Percentiles rank a stretch among this genome's conserved stretches.
Conservation (phyloP, 2,113 vertebrate genomes). For the Diglossa brunneiventris region DNA sequence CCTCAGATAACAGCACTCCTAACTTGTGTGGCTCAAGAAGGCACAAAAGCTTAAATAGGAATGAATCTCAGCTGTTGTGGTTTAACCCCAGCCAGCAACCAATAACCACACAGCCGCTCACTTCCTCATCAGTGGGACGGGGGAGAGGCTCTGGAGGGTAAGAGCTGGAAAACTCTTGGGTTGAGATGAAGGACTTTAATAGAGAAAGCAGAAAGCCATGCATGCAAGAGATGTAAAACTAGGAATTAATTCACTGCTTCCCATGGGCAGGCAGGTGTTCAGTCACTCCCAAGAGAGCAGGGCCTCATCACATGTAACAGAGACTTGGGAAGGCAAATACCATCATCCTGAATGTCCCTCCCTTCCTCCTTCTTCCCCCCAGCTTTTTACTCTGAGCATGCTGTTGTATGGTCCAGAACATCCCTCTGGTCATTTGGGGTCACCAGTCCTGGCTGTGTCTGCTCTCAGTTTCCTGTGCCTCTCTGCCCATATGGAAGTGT, state of each 20-base stretch:
- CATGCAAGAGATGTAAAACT: background rate
- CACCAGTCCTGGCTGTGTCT: background rate
- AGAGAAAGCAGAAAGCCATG: background rate
- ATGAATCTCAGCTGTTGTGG: background rate
- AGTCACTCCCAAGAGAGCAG: background rate
- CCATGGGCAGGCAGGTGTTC: background rate
- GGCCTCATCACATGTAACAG: accelerated
- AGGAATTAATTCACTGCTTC: background rate
- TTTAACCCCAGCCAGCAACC: background rate
- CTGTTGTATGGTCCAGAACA: background rate
- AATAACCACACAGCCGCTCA: accelerated
- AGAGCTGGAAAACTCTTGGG: background rate
- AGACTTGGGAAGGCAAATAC: background rate
- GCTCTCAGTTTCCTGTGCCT: background rate
- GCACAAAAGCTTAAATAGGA: background rate
- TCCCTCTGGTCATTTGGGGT: background rate
- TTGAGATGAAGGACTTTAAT: background rate
- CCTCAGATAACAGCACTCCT: background rate
- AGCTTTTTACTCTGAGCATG: background rate
- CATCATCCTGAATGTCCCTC: background rate
- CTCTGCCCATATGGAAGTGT: background rate
- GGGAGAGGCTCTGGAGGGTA: background rate
- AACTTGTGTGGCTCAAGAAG: background rate
- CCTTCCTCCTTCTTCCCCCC: background rate
- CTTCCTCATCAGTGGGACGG: background rate